Evolutionary conservation across 2,888 invertebrate species (phyloP).

Genomic region (Drosophila multiciliata): DNA sequence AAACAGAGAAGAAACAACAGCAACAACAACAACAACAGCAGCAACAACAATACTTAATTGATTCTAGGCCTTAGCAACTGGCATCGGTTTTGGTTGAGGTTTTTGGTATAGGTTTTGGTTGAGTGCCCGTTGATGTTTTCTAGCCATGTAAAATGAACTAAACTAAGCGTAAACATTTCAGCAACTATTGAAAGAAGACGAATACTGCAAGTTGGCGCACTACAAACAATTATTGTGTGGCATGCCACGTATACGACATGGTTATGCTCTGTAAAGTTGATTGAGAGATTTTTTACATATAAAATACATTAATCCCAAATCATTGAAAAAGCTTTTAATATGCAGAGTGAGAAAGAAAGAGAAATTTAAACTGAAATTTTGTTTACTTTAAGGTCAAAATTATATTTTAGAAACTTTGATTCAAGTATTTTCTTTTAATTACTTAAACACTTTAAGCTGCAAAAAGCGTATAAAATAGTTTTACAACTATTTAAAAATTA

Average conservation of each 20-base stretch:
- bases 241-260: neutral
- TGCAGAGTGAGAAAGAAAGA: neutral
- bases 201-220: slow-evolving; percentile 25
- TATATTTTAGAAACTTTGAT: neutral
- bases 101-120: slow-evolving; percentile 39
- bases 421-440: no score
- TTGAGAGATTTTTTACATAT: neutral
- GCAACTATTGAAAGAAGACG: slow-evolving; percentile 34
- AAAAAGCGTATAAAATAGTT: neutral
- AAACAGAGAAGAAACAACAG: neutral
- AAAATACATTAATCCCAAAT: neutral
- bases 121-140: slow-evolving; percentile 60
- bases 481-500: neutral
- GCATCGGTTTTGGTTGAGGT: slow-evolving; percentile 40
- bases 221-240: neutral
- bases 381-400: neutral
- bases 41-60: slow-evolving; percentile 60
- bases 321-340: neutral
- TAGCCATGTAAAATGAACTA: slow-evolving; percentile 63
- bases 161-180: slow-evolving; percentile 78
- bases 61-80: slow-evolving; percentile 68
- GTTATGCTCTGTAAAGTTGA: slow-evolving; percentile 2
- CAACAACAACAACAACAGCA: slow-evolving; percentile 19
- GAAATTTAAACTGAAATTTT: neutral
- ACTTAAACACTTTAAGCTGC: no score